phyloP scores from a whole-genome alignment of 2,888 invertebrate species.

The Sipunculus nudus region DNA sequence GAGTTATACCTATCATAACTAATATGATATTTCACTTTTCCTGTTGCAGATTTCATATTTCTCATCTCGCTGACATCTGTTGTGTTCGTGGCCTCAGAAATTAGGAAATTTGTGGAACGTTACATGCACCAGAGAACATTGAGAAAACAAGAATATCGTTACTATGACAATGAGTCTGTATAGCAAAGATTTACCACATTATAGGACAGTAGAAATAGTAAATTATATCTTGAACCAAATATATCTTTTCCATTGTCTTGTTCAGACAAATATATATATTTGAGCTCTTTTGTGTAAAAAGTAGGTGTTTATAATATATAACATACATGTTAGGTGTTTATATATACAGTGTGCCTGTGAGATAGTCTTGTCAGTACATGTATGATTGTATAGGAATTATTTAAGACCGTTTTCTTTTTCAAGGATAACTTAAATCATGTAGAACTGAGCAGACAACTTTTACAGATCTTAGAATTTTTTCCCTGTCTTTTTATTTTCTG shows the following conservation, averaged over 20 bases:
- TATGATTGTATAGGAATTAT: no score
- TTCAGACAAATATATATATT: neutral
- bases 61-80: slow-evolving; percentile 92
- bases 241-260: neutral
- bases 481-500: no score
- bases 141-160: slow-evolving; percentile 28
- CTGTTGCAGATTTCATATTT: slow-evolving; percentile 85
- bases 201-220: no score
- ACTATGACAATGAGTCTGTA: slow-evolving; percentile 33
- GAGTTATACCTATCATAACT: no score
- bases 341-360: no score
- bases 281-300: neutral
- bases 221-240: neutral
- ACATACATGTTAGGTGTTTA: no score
- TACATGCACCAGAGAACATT: slow-evolving; percentile 31
- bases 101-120: slow-evolving; percentile 80
- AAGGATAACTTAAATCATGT: no score
- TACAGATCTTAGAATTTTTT: no score
- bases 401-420: no score
- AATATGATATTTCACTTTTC: slow-evolving; percentile 21
- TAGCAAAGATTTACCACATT: no score
- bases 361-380: no score
- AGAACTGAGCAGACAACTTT: no score
- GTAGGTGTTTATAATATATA: slow-evolving; percentile 22
- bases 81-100: slow-evolving; percentile 92